phyloP scores from a whole-genome alignment of 2,113 vertebrate species.

The Sinocyclocheilus grahami region DNA sequence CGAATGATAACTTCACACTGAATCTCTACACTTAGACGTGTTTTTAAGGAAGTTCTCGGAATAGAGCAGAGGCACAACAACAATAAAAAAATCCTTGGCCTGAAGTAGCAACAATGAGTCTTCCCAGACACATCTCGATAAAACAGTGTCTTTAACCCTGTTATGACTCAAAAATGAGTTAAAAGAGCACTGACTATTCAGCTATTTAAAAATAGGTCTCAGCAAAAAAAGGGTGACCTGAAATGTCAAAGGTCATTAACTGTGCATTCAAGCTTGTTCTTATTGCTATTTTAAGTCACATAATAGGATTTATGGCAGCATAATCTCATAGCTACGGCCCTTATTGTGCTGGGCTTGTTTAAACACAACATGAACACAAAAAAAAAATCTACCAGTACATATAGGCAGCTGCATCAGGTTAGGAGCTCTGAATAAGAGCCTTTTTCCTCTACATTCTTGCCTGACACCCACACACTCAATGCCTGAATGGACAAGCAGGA shows the following conservation, averaged over 20 bases:
- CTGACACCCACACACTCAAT: conserved; percentile 49
- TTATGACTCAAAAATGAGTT: conserved; percentile 35
- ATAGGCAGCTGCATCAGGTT: conserved; percentile 8
- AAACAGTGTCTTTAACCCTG: background rate
- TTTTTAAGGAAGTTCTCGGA: conserved; percentile 32
- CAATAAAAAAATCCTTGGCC: background rate
- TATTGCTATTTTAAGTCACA: background rate
- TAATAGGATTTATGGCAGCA: background rate
- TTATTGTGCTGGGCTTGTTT: conserved; percentile 12
- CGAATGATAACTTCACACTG: background rate
- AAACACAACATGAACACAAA: conserved; percentile 3
- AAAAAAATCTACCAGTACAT: background rate
- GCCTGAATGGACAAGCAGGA: conserved; percentile 43
- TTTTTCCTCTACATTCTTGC: conserved; percentile 44
- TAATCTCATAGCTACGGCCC: conserved; percentile 4
- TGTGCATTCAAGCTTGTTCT: conserved; percentile 8
- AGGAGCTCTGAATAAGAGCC: conserved; percentile 38
- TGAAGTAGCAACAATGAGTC: conserved; percentile 17
- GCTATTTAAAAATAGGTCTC: conserved; percentile 5
- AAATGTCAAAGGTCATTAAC: conserved; percentile 11
- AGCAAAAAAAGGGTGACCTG: background rate
- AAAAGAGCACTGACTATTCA: background rate
- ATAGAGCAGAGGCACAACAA: background rate
- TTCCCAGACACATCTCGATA: conserved; percentile 31
- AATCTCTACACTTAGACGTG: background rate